Evolutionary conservation across 1,140 invertebrate genomes (phyloP).

Genomic region (Lordiphosa collinella): DNA sequence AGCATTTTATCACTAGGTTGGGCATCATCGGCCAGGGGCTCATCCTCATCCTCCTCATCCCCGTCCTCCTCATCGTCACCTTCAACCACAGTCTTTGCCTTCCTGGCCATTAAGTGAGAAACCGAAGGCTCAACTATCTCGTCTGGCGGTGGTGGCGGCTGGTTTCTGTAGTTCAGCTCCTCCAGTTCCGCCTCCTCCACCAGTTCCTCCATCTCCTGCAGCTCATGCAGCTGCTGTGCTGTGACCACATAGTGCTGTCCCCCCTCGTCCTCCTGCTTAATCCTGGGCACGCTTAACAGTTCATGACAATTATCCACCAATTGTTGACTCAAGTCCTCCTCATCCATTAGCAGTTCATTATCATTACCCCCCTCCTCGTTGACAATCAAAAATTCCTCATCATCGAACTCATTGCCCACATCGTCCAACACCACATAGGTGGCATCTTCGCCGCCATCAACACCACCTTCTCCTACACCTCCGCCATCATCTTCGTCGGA

Average conservation of each 20-base stretch:
- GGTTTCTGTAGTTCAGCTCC: background rate
- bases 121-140: too few relatives aligned
- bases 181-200: constrained; percentile 35
- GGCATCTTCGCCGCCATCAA: constrained; percentile 25
- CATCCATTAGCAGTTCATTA: constrained; percentile 32
- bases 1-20: constrained; percentile 59
- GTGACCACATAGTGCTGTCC: constrained; percentile 19
- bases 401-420: constrained; percentile 34
- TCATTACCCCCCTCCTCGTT: constrained; percentile 43
- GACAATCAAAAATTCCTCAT: constrained; percentile 53
- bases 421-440: constrained; percentile 53
- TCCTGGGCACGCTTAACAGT: constrained; percentile 19
- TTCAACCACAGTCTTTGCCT: too few relatives aligned
- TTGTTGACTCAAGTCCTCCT: constrained; percentile 30
- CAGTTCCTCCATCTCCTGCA: constrained; percentile 37
- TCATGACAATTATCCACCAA: constrained; percentile 23
- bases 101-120: too few relatives aligned
- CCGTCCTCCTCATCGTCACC: constrained; percentile 6
- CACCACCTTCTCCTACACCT: constrained; percentile 9
- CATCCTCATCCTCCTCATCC: constrained; percentile 1
- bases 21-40: constrained; percentile 1
- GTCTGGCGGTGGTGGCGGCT: too few relatives aligned
- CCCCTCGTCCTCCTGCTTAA: constrained; percentile 9
- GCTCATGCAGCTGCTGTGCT: constrained; percentile 9
- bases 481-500: constrained; percentile 34